A percentile compares a stretch with the other conserved stretches of the same genome.
Evolutionary conservation across 2,797 vertebrate genomes (phyloP).

Genomic region (Enteromius trimaculatus): DNA sequence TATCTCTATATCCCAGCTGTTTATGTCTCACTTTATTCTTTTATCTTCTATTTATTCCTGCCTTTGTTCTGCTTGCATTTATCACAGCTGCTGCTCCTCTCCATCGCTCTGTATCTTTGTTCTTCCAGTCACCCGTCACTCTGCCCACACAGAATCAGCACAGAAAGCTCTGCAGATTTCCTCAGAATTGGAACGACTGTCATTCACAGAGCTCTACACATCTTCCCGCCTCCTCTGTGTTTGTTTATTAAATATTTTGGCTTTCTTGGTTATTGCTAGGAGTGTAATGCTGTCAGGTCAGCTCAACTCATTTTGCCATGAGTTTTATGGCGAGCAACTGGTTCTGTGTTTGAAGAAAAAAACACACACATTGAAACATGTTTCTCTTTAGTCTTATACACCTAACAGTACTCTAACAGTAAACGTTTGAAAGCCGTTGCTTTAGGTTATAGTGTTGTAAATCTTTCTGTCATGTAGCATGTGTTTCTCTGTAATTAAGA

Average conservation of each 20-base stretch:
- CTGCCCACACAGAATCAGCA: conserved; percentile 24
- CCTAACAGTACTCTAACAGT: not conserved
- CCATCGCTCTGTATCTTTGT: conserved; percentile 1
- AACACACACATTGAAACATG: no score
- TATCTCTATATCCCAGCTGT: conserved; percentile 26
- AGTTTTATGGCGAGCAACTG: not conserved
- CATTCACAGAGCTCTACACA: conserved; percentile 11
- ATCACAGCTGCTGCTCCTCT: conserved; percentile 2
- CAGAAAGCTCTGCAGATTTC: conserved; percentile 7
- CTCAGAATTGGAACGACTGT: not conserved
- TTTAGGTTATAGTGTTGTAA: not conserved
- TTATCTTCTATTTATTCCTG: conserved; percentile 17
- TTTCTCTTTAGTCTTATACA: not conserved
- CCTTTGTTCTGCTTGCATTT: conserved; percentile 3
- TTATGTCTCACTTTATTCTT: conserved; percentile 8
- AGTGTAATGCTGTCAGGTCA: not conserved
- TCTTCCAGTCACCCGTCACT: conserved; percentile 10
- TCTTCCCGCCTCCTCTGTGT: not conserved
- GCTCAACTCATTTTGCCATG: not conserved
- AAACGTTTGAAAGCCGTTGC: not conserved
- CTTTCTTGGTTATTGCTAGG: not conserved
- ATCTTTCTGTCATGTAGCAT: not conserved
- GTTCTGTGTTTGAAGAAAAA: not conserved
- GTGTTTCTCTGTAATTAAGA: not conserved
- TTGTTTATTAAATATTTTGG: conserved; percentile 38